Evolutionary conservation across 2,797 vertebrate genomes (phyloP).

Genomic region (Neopelma chrysocephalum): DNA sequence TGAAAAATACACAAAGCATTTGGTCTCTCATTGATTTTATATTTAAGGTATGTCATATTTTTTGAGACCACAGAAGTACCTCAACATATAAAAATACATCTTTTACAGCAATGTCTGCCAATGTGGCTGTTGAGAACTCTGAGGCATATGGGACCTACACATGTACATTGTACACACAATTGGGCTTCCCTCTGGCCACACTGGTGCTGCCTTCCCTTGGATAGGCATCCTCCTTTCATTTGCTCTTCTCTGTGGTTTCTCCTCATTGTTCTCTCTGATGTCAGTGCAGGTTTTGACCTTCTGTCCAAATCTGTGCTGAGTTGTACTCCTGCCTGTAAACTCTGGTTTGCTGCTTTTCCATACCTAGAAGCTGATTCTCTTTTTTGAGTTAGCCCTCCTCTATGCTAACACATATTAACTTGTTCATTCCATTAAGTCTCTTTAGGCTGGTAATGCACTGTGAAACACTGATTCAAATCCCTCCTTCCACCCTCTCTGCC

Average conservation of each 20-base stretch:
- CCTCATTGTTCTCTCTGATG: not conserved
- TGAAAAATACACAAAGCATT: not conserved
- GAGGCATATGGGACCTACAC: not conserved
- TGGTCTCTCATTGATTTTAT: not conserved
- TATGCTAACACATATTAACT: not conserved
- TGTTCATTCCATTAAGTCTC: not conserved
- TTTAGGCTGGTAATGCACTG: not conserved
- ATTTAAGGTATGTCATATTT: not conserved
- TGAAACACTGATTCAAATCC: not conserved
- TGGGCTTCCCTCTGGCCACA: not conserved
- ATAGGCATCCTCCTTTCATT: not conserved
- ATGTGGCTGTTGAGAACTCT: not conserved
- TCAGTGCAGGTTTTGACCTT: not conserved
- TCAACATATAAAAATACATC: not conserved
- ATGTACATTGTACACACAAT: rapidly evolving
- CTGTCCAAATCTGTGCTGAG: not conserved
- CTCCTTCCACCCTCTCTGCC: not conserved
- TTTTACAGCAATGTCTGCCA: not conserved
- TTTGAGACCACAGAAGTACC: not conserved
- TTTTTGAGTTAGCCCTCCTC: not conserved
- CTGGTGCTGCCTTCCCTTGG: not conserved
- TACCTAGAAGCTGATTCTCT: not conserved
- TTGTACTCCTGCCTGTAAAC: not conserved
- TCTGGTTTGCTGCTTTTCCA: not conserved
- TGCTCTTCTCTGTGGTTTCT: not conserved